A percentile compares a stretch with the other conserved stretches of the same genome.
Conservation (phyloP, 2,113 vertebrate genomes). For the Catagonus wagneri region DNA sequence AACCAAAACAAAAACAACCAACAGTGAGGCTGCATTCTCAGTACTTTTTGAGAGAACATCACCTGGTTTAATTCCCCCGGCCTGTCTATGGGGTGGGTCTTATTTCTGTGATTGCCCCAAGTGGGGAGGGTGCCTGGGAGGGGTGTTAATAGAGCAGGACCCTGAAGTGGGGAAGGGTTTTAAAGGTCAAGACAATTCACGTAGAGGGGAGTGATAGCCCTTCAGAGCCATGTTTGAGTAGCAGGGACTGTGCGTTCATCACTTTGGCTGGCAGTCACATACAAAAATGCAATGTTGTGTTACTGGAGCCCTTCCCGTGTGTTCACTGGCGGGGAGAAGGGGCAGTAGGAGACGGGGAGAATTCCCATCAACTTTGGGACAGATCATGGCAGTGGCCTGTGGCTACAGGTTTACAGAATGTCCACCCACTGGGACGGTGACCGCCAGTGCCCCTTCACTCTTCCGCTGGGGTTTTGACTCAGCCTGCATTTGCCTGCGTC, state of each 20-base stretch:
- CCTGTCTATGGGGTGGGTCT: background rate
- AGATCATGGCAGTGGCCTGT: background rate
- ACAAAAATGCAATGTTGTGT: background rate
- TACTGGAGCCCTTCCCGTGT: background rate
- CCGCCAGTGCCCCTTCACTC: background rate
- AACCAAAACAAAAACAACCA: no score
- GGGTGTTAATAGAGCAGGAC: background rate
- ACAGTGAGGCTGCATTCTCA: background rate
- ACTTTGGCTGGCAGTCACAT: background rate
- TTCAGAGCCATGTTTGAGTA: background rate
- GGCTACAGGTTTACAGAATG: background rate
- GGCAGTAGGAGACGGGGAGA: background rate
- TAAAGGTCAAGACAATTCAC: background rate
- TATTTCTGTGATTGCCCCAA: background rate
- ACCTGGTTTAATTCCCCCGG: constrained; percentile 27
- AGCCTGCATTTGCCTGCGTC: background rate
- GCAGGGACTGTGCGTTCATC: background rate
- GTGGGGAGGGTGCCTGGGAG: background rate
- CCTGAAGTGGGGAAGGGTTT: background rate
- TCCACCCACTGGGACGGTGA: background rate
- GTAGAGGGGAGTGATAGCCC: background rate
- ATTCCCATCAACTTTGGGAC: background rate
- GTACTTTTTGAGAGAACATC: background rate
- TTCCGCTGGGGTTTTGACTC: background rate
- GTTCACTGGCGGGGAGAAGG: background rate